A percentile compares a stretch with the other conserved stretches of the same genome.
Conservation (phyloP, 2,797 vertebrate species). For the Selene dorsalis region DNA sequence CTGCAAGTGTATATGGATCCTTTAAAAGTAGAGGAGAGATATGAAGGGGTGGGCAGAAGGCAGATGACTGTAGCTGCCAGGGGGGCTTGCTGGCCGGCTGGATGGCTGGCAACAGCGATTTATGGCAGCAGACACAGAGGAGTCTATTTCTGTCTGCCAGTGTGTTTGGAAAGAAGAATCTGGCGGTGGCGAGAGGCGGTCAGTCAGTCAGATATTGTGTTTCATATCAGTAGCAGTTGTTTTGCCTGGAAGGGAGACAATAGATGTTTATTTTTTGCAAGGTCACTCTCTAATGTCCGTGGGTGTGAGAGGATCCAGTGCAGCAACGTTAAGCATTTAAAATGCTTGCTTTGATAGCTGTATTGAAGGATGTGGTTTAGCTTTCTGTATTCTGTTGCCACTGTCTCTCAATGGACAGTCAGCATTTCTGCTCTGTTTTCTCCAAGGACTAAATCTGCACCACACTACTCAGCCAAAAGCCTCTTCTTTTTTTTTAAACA, state of each 20-base stretch:
- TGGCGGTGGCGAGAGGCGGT: constrained; percentile 49
- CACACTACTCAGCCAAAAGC: neutral
- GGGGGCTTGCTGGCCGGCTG: constrained; percentile 23
- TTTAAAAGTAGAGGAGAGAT: constrained; percentile 54
- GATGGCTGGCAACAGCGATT: constrained; percentile 68
- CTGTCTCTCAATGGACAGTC: constrained; percentile 39
- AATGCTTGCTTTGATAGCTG: constrained; percentile 18
- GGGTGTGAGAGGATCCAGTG: constrained; percentile 4
- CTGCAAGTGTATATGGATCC: constrained; percentile 57
- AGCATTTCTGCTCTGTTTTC: constrained; percentile 38
- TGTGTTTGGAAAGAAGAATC: constrained; percentile 75
- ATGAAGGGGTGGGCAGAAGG: constrained; percentile 45
- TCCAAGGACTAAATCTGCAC: constrained; percentile 32
- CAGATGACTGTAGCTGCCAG: constrained; percentile 56
- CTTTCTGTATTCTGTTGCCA: constrained; percentile 5
- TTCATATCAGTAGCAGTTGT: constrained; percentile 59
- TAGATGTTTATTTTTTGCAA: constrained; percentile 63
- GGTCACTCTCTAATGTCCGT: constrained; percentile 38
- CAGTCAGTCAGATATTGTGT: constrained; percentile 54
- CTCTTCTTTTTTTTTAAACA: constrained; percentile 7
- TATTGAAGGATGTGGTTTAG: constrained; percentile 47
- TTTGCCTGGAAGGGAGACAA: constrained; percentile 57
- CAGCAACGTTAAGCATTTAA: neutral
- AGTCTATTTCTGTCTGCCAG: constrained; percentile 83
- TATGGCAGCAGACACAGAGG: constrained; percentile 76